These are phyloP conservation scores for Aromia moschata DNA, from an alignment of 2,888 invertebrate species.

Conservation along the genomic window DNA sequence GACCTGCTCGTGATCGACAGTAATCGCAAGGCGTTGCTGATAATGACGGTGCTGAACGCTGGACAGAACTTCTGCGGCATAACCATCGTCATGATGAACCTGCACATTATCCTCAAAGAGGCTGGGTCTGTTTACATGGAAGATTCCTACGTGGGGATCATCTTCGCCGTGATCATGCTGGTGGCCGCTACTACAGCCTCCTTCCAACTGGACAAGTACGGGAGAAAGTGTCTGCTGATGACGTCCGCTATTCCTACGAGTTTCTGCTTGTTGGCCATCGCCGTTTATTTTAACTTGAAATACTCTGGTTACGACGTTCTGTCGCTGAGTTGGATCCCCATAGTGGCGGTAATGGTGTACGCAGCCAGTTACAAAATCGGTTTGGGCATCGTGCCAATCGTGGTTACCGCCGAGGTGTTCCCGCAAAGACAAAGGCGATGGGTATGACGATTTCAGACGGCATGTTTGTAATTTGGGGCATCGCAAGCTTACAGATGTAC, in stretches of 20 bases:
- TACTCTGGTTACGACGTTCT: constrained; percentile 46
- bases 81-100: constrained; percentile 59
- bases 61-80: constrained; percentile 60
- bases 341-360: constrained; percentile 51
- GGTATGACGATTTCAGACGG: constrained; percentile 3
- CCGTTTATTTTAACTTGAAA: constrained; percentile 56
- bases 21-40: constrained; percentile 57
- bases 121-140: constrained; percentile 54
- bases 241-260: constrained; percentile 56
- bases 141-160: constrained; percentile 54
- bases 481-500: constrained; percentile 55
- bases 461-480: constrained; percentile 42
- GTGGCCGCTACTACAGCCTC: constrained; percentile 52
- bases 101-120: constrained; percentile 56
- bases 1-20: constrained; percentile 56
- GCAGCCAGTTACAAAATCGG: constrained; percentile 53
- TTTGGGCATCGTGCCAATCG: constrained; percentile 55
- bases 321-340: constrained; percentile 45
- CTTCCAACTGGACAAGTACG: constrained; percentile 56
- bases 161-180: constrained; percentile 58
- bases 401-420: constrained; percentile 54
- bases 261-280: constrained; percentile 52
- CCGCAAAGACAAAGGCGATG: constrained; percentile 47
- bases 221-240: constrained; percentile 55
- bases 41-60: constrained; percentile 57